Evolutionary conservation across 1,140 invertebrate species (phyloP), one percentile per base, ranked within the genome.

Genomic region (Zaprionus tsacasi): DNA sequence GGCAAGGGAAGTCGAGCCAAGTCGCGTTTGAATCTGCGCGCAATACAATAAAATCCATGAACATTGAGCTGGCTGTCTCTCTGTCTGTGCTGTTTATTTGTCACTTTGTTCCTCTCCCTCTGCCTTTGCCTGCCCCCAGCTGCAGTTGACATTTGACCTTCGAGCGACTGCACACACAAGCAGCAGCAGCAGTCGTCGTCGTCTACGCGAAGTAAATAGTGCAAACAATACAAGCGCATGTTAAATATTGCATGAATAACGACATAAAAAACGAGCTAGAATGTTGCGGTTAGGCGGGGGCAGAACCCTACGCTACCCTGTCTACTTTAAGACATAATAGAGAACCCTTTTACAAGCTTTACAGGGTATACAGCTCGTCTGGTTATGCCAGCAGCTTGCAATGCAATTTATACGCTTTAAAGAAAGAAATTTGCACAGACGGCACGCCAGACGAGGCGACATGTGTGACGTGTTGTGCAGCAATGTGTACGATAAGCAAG

Each of bases 351-450:
- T 1, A 2, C 10, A 8, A 5, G 13, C 45, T 21, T 48, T 59
- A 45, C 59, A 45, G 55, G 59, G 68, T 65, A 70, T 70, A 40
- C 1, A 12, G 6, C 1, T 27, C 52, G 17, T 17, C 25, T 11
- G 38, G 11, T 30, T 54, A 52, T 58, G 68, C n/a, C 54, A 54
- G 30, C 13, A 43, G 43, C 58, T 64, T 43, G 61, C 63, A 77
- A 75, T 83, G 78, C 83, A 83, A 81, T 87, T 87, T 69, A 79
- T 71, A 77, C 63, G 72, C 64, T 79, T 58, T 40, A 72, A 69
- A 59, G 68, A 82, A 79, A 77, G 77, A 52, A 64, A 54, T 50
- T 65, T 38, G 54, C 55, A 61, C 76, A 38, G 69, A 61, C 76
- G 30, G 69, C 50, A 60, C 68, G 61, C 50, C 54, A 81, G 78